Evolutionary conservation across 2,113 vertebrate genomes (phyloP), one percentile per base, ranked within the genome.

Genomic region (Cnemophilus loriae): DNA sequence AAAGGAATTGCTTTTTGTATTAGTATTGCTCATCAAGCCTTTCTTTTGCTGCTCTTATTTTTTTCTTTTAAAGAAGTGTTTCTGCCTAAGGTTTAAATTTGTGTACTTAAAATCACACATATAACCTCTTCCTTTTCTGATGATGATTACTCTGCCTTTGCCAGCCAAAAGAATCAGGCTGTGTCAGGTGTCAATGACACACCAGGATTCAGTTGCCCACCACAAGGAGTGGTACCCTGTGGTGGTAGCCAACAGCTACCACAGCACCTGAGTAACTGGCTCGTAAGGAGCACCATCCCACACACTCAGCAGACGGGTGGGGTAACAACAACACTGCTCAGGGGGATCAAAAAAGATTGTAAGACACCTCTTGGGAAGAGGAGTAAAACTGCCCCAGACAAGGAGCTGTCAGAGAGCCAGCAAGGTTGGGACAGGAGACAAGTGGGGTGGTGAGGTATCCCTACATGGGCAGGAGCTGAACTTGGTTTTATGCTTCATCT

Each of bases 241-340:
- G 27, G 7, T 30, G 39, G 39, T 5, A 71, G 53, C 53, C 37
- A 84, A 55, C 42, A 83, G 20, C 24, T 3, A 53, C 47, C 47
- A 63, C 15, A 18, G 42, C 22, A 55, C 39, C 3, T 39, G 10
- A 0, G 26, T 32, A 41, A 42, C 49, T 23, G 59, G 13, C 24
- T 69, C 79, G 1, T 9, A 35, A 55, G 12, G 2, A 22, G 41
- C 12, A 28, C 50, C 2, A 0, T 56, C 23, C n/a, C 50, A 50
- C 0, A 1, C 9, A 17, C n/a, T 61, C 69, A 35, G 32, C 26
- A 76, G 60, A 52, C 6, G 2, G 0, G 32, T 0, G 1, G 41
- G 15, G 11, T 57, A 57, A 39, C 18, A 73, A 7, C 17, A 49
- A 3, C 37, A 67, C 20, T 42, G 27, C 35, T 52, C 37, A 42